phyloP scores from a whole-genome alignment of 2,888 invertebrate species.

The Tromatobia lineatoria region DNA sequence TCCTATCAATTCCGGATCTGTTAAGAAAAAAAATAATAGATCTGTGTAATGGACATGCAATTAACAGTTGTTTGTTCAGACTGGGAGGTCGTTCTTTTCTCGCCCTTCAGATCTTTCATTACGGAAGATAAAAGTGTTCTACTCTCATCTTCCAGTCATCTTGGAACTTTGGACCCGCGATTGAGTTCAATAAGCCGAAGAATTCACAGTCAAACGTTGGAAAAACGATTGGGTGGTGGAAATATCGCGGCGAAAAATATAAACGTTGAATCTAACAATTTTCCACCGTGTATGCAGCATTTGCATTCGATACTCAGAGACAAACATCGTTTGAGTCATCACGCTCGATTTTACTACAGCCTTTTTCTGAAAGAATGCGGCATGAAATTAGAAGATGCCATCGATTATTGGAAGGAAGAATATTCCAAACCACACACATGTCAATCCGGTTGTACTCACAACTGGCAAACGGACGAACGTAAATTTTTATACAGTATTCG shows the following conservation, averaged over 20 bases:
- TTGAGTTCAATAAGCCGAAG: slow-evolving; percentile 74
- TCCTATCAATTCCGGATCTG: slow-evolving; percentile 87
- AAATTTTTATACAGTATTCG: slow-evolving; percentile 90
- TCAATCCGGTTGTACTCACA: slow-evolving; percentile 87
- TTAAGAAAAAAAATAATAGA: slow-evolving; percentile 87
- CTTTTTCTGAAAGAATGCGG: slow-evolving; percentile 91
- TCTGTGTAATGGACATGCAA: slow-evolving; percentile 86
- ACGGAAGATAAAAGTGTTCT: slow-evolving; percentile 69
- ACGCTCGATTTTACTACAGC: slow-evolving; percentile 89
- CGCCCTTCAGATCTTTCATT: slow-evolving; percentile 86
- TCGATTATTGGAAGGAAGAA: slow-evolving; percentile 89
- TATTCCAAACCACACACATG: slow-evolving; percentile 87
- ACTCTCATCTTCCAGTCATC: slow-evolving; percentile 55
- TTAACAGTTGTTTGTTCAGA: slow-evolving; percentile 87
- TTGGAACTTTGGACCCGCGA: slow-evolving; percentile 76
- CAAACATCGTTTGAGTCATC: slow-evolving; percentile 89
- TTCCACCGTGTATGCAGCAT: slow-evolving; percentile 90
- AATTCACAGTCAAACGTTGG: slow-evolving; percentile 71
- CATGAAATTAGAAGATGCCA: slow-evolving; percentile 88
- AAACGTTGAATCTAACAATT: slow-evolving; percentile 84
- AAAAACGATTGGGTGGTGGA: slow-evolving; percentile 66
- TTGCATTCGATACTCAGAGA: slow-evolving; percentile 87
- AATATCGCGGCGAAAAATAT: slow-evolving; percentile 83
- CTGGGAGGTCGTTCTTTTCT: slow-evolving; percentile 87
- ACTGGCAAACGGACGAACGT: slow-evolving; percentile 88